Evolutionary conservation across 2,113 vertebrate genomes (phyloP), one percentile per base, ranked within the genome.

Genomic region (Mola mola): DNA sequence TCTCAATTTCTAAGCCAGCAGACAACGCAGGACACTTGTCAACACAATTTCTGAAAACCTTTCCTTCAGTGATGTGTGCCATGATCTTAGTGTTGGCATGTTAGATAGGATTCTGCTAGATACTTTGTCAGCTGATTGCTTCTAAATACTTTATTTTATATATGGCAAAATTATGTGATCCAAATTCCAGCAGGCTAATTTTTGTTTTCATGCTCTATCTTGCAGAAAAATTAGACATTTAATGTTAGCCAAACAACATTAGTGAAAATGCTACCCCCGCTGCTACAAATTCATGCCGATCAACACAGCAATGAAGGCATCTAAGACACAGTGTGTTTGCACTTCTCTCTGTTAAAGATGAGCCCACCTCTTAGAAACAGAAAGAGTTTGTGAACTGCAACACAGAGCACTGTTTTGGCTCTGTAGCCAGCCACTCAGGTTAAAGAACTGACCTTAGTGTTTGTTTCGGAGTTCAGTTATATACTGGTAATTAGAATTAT

Each of bases 11-110:
- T 67, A 5, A 26, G 53, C 29, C 74, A 13, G 36, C 5, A 51
- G 62, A 78, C 72, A 56, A 88, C 82, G 46, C 67, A 13, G 37
- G 61, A 72, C 62, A 59, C 44, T 66, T 11, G 12, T 56, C 56
- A 51, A 49, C 37, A 64, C 51, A 66, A 44, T 79, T 72, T 53
- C 47, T 36, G 16, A 52, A 84, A 75, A 58, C 29, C 8, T 40
- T 28, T 71, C 37, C 61, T 83, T 60, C 57, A n/a, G 34, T 71
- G 42, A 66, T 64, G 22, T 6, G 37, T 16, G 25, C 20, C 16
- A 9, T 34, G 25, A 57, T 48, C 48, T 64, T 20, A 40, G 25
- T 12, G 8, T 20, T 12, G 26, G 42, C 29, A 28, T 4, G 13
- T 33, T 6, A 38, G 33, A 72, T 36, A 42, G 33, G 28, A 73